Evolutionary conservation across 2,888 invertebrate species (phyloP), one percentile per base, ranked within the genome.

Genomic region (Platycheirus rosarum): DNA sequence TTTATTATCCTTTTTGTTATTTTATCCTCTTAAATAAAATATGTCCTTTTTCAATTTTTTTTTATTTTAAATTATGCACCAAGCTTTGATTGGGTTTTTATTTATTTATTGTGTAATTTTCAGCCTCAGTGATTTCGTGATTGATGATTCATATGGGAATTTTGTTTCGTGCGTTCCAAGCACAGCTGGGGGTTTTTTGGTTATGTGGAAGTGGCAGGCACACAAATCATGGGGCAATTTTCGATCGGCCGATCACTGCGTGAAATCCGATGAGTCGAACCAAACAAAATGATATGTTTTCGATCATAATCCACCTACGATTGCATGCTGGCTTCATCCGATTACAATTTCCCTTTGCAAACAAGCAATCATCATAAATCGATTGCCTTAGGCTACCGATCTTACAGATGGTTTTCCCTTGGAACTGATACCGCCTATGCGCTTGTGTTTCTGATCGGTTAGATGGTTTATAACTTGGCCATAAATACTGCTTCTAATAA

Each of bases 341-440:
- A 73, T 78, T 68, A 73, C 69, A 48, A 62, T 40, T 78, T 62
- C 32, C 66, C 53, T 68, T 42, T 20, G 62, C 74, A 79, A 79
- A 74, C 49, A 79, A 74, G 74, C 74, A 79, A 79, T 74, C 74
- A 79, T 9, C 62, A 51, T 69, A 79, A 79, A 79, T 79, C 55
- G 79, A 68, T 69, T 49, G 79, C 79, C 74, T 48, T 40, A 55
- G 74, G 79, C 79, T 79, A 29, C 79, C 6, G 79, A 79, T 79
- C 68, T 42, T 60, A 26, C 26, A 14, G 16, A 66, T 32, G n/a
- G 20, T 63, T 46, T 29, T 53, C 2, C 57, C 51, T 63, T 55
- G 55, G 53, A 65, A 42, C 16, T 16, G 42, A 55, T 55, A 32
- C 6, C 23, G 14, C 14, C 14, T 1, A 14, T 48, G 11, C 20